Conservation (phyloP, 2,888 invertebrate genomes). For the Synanthedon vespiformis region DNA sequence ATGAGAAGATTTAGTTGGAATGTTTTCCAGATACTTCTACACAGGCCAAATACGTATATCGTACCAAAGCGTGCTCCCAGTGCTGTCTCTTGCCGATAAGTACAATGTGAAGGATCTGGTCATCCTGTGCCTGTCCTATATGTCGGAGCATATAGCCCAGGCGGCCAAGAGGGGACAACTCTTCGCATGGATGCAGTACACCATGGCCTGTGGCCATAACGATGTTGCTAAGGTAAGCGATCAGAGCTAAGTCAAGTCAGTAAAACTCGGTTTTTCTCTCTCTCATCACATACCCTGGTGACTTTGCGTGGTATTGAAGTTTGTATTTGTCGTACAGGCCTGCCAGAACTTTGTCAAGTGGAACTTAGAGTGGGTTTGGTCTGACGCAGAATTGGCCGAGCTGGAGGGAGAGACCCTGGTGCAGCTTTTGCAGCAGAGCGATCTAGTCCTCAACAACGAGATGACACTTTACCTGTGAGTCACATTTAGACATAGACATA, state of each 20-base stretch:
- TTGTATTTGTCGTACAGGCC: conserved; percentile 45
- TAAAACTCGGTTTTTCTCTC: too few species aligned
- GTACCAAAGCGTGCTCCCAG: conserved; percentile 85
- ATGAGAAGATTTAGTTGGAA: too few species aligned
- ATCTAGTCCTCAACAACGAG: conserved; percentile 90
- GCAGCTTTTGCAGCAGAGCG: conserved; percentile 83
- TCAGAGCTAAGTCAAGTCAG: too few species aligned
- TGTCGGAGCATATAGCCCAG: conserved; percentile 87
- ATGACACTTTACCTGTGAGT: conserved; percentile 80
- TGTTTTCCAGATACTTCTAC: conserved; percentile 76
- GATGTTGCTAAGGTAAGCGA: conserved; percentile 71
- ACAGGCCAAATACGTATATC: conserved; percentile 91
- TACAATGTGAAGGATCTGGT: conserved; percentile 94
- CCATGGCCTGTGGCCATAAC: conserved; percentile 83
- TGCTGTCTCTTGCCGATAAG: conserved; percentile 92
- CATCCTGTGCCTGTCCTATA: conserved; percentile 84
- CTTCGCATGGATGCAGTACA: conserved; percentile 93
- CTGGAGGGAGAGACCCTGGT: conserved; percentile 85
- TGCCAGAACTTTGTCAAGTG: conserved; percentile 89
- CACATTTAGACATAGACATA: too few species aligned
- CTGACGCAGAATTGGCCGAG: conserved; percentile 81
- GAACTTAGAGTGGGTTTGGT: conserved; percentile 88
- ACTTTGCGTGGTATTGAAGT: neutral
- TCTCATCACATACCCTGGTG: too few species aligned
- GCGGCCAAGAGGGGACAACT: conserved; percentile 85